Evolutionary conservation across 2,888 invertebrate genomes (phyloP), one percentile per base, ranked within the genome.

Genomic region (Ormia ochracea): DNA sequence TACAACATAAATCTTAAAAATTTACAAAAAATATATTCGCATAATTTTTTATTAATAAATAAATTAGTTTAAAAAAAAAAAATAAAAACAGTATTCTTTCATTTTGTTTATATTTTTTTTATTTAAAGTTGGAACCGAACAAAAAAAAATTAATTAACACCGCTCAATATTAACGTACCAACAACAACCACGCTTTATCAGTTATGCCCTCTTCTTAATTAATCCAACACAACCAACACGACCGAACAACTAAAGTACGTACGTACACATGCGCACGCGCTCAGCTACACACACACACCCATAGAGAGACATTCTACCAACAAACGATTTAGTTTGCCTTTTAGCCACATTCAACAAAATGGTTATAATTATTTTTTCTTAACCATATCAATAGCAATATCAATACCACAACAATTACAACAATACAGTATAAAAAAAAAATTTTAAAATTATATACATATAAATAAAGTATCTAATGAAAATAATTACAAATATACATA

Each of bases 1-100:
- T 69, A 73, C 73, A 56, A 74, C 66, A 68, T 78, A 77, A 81
- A 75, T 73, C 76, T 79, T 72, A 72, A 82, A 81, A 77, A 68
- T 78, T 87, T 86, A 84, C 84, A 85, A 85, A 83, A 31, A 82
- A 83, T 70, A 83, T 82, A 83, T 80, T 84, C 78, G 82, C 83
- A 81, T 80, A 81, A 86, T 87, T 85, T 86, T 87, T 85, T 87
- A 87, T 86, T 82, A 85, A 86, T 84, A 83, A 85, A 87, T 86
- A 87, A 86, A 87, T 88, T 87, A 88, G 86, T 86, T n/a, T 88
- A 84, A 83, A 85, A 82, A 77, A 82, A 70, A 78, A 66, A 38
- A 33, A 31, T 45, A 56, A 48, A 54, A 28, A 38, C 33, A 31
- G 3, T 36, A 38, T 31, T 2, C 21, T 45, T 45, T 52, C 17